Percentiles rank a stretch among this genome's conserved stretches.
Evolutionary conservation across 2,797 vertebrate species (phyloP).

Genomic region (Falco biarmicus): DNA sequence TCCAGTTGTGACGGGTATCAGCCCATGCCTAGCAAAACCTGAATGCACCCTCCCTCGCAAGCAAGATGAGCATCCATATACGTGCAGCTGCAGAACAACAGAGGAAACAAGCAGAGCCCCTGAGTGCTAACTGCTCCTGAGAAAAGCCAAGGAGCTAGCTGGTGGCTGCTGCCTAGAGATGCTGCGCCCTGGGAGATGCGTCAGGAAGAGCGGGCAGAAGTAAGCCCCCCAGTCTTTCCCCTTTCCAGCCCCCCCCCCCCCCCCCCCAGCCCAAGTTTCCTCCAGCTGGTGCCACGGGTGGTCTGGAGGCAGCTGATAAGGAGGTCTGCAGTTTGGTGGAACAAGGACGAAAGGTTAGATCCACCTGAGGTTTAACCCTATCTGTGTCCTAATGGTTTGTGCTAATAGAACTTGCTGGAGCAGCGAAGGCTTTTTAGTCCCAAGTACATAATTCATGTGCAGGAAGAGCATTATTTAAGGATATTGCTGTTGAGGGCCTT

Average conservation of each 20-base stretch:
- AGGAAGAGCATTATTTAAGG: not conserved
- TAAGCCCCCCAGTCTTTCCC: rapidly evolving
- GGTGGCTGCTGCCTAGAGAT: not conserved
- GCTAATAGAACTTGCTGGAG: not conserved
- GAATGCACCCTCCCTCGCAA: not conserved
- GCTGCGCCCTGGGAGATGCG: rapidly evolving
- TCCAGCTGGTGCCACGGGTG: not conserved
- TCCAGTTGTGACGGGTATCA: rapidly evolving
- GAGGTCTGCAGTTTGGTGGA: not conserved
- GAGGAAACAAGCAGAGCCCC: not conserved
- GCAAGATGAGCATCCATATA: not conserved
- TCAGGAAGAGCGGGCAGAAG: not conserved
- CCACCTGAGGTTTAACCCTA: not conserved
- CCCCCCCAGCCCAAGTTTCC: not conserved
- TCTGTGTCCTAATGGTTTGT: not conserved
- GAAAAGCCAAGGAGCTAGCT: not conserved
- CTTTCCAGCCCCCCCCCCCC: not conserved
- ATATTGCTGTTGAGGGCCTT: rapidly evolving
- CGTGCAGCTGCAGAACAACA: not conserved
- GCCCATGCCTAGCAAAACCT: not conserved
- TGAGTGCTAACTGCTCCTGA: not conserved
- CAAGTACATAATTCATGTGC: rapidly evolving
- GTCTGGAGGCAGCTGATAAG: not conserved
- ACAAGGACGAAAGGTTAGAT: not conserved
- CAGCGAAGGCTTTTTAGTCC: not conserved